Percentiles rank a stretch among this genome's conserved stretches.
Conservation (phyloP, 2,888 invertebrate genomes). For the Rhamphomyia laevipes region DNA sequence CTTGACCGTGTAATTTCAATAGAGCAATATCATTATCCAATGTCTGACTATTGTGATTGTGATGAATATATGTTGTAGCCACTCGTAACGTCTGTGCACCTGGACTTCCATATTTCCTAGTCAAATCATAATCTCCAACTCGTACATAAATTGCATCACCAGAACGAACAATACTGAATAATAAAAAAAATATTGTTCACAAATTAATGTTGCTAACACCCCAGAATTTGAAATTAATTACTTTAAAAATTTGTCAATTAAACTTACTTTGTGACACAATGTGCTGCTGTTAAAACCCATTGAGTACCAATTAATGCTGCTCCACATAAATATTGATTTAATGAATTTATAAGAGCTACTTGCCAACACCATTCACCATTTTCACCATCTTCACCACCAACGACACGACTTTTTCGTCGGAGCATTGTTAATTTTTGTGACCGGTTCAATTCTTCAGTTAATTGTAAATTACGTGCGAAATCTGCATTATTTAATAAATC, state of each 20-base stretch:
- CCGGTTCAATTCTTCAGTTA: conserved; percentile 10
- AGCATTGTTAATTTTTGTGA: conserved; percentile 5
- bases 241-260: not conserved
- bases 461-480: conserved; percentile 23
- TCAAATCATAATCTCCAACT: conserved; percentile 86
- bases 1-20: conserved; percentile 77
- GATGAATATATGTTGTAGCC: conserved; percentile 88
- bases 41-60: conserved; percentile 91
- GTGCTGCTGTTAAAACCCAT: conserved; percentile 89
- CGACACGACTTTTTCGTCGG: conserved; percentile 43
- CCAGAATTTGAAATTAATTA: not conserved
- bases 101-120: conserved; percentile 79
- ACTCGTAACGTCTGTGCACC: conserved; percentile 84
- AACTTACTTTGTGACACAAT: conserved; percentile 84
- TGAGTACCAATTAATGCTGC: conserved; percentile 88
- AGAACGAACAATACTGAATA: conserved; percentile 74
- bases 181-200: too few species aligned
- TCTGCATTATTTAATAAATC: conserved; percentile 26
- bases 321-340: conserved; percentile 88
- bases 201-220: too few species aligned
- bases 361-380: conserved; percentile 95
- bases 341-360: conserved; percentile 82
- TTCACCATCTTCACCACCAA: conserved; percentile 83
- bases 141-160: conserved; percentile 89
- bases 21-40: conserved; percentile 89